Evolutionary conservation across 2,113 vertebrate genomes (phyloP).

Genomic region (Meleagris gallopavo): DNA sequence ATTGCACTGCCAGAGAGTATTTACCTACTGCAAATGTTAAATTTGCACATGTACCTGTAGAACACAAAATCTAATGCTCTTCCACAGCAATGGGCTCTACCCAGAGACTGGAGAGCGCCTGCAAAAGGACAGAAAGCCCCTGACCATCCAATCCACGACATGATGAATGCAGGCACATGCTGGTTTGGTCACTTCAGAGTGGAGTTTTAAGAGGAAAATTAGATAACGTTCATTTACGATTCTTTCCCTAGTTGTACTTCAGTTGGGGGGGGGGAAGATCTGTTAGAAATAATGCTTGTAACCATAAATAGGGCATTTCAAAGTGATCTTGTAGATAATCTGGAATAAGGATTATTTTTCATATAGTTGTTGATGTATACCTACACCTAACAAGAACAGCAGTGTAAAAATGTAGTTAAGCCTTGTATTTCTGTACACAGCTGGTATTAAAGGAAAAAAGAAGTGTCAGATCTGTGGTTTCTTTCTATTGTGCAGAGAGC

Average conservation of each 20-base stretch:
- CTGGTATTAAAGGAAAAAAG: neutral
- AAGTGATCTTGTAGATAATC: neutral
- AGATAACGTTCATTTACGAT: neutral
- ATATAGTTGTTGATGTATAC: conserved; percentile 31
- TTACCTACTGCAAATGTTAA: conserved; percentile 62
- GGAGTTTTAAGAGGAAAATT: neutral
- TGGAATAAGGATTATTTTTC: neutral
- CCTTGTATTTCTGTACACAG: conserved; percentile 44
- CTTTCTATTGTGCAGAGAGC: neutral
- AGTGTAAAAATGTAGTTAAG: conserved; percentile 40
- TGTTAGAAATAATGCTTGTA: neutral
- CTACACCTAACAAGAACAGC: conserved; percentile 25
- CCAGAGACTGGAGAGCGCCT: neutral
- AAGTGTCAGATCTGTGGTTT: conserved; percentile 26
- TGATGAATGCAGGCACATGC: neutral
- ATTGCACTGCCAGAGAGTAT: conserved; percentile 62
- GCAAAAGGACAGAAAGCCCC: neutral
- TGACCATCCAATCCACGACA: neutral
- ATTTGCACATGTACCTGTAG: conserved; percentile 60
- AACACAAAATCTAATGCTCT: conserved; percentile 61
- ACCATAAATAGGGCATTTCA: neutral
- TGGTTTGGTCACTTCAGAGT: neutral
- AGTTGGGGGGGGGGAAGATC: neutral
- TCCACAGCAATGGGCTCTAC: conserved; percentile 51
- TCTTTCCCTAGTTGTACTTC: neutral